Conservation (phyloP, 2,113 vertebrate species). For the Gobiocypris rarus region DNA sequence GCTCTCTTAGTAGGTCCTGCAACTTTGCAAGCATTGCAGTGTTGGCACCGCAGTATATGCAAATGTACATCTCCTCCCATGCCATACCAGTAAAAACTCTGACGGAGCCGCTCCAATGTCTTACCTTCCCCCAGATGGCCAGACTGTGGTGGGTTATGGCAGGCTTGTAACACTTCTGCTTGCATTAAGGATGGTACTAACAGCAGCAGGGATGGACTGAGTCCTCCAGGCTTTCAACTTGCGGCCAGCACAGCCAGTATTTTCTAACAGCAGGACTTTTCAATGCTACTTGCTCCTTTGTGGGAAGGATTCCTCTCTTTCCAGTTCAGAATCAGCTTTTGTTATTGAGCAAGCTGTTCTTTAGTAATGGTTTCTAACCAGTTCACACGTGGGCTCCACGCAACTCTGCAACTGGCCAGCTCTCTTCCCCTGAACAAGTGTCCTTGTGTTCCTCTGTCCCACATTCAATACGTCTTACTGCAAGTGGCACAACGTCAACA, state of each 20-base stretch:
- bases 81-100: slow-evolving; percentile 20
- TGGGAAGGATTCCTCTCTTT: background rate
- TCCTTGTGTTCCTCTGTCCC: too few species aligned
- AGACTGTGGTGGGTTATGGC: slow-evolving; percentile 24
- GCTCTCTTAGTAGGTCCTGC: background rate
- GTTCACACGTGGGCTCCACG: background rate
- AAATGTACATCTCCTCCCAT: slow-evolving; percentile 14
- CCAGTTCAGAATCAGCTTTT: background rate
- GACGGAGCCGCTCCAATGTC: background rate
- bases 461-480: background rate
- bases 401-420: background rate
- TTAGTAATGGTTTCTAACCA: background rate
- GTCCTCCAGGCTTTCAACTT: background rate
- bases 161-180: slow-evolving; percentile 12
- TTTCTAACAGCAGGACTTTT: background rate
- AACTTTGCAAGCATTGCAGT: slow-evolving; percentile 24
- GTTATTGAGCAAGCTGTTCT: background rate
- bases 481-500: slow-evolving; percentile 19
- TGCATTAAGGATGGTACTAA: background rate
- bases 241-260: background rate
- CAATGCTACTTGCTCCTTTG: background rate
- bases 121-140: slow-evolving; percentile 37
- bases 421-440: background rate
- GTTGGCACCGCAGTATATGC: slow-evolving; percentile 1
- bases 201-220: background rate